Evolutionary conservation across 1,140 invertebrate species (phyloP), one percentile per base, ranked within the genome.

Genomic region (Drosophila erecta): DNA sequence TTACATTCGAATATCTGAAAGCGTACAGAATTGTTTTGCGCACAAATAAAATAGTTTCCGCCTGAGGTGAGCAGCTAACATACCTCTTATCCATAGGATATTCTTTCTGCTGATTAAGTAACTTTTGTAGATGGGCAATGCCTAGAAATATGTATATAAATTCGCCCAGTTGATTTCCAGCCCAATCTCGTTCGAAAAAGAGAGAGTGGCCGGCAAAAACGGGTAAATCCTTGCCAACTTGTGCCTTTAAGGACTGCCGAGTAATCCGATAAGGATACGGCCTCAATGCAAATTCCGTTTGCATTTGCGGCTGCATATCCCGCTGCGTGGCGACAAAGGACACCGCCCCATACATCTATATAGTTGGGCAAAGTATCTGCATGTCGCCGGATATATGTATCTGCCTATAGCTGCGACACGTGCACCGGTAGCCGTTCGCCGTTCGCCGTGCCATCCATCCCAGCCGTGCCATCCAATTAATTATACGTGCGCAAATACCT

Each of bases 401-500:
- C 15, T 46, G 50, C 22, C 47, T 33, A 50, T 50, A 17, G 57
- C 41, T 55, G 54, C 51, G 49, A 77, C 76, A 72, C 78, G 71
- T 74, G 80, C 74, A 75, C 56, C 64, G 61, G 81, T 81, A 74
- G 79, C 59, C 59, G n/a, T 8, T 15, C 38, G 2, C n/a, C 38
- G 38, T 17, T 47, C 38, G 2, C n/a, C 38, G n/a, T 17, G 51
- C 17, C 44, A 47, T 15, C 15, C 54, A 17, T 17, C 1, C 17
- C 17, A 17, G 17, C 17, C 17, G 57, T 71, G 81, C 70, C 75
- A 81, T 84, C 86, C 85, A 89, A 89, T 89, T 89, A 89, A 89
- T 89, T 89, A 89, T 89, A 89, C 85, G 84, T 89, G 84, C 85
- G 85, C 84, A 89, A 89, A 89, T 89, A 89, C 84, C 84, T 90